phyloP scores from a whole-genome alignment of 1,140 invertebrate species.

The Planococcus citri region DNA sequence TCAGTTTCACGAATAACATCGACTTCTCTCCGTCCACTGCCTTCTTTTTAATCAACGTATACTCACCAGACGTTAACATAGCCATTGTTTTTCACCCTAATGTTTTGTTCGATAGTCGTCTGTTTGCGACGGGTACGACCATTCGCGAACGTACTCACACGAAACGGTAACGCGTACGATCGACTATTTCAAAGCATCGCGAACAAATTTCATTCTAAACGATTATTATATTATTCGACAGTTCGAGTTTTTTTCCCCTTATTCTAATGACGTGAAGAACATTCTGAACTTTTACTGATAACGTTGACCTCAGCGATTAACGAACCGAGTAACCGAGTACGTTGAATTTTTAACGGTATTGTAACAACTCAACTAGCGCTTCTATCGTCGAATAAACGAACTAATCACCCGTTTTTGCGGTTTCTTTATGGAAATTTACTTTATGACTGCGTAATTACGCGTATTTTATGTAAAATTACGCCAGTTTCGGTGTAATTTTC shows the following conservation, averaged over 20 bases:
- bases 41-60: slow-evolving; percentile 21
- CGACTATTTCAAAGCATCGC: background rate
- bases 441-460: background rate
- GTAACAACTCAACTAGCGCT: background rate
- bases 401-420: background rate
- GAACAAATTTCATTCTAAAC: background rate
- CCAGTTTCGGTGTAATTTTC: background rate
- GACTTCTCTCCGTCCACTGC: slow-evolving; percentile 22
- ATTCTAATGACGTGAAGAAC: background rate
- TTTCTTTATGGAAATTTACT: too few relatives aligned
- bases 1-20: slow-evolving; percentile 24
- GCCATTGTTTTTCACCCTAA: slow-evolving; percentile 24
- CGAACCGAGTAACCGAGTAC: slow-evolving; percentile 5
- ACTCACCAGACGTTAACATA: slow-evolving; percentile 16
- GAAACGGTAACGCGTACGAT: background rate
- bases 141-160: background rate
- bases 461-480: background rate
- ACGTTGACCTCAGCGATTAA: slow-evolving; percentile 1
- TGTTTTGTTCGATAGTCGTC: too few relatives aligned
- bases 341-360: background rate
- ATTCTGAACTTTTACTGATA: slow-evolving; percentile 7
- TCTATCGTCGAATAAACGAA: background rate
- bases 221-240: background rate
- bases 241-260: background rate
- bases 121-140: too few relatives aligned